Percentiles rank a stretch among this genome's conserved stretches.
Evolutionary conservation across 1,140 invertebrate species (phyloP).

Genomic region (Stratiolaelaps scimitus): DNA sequence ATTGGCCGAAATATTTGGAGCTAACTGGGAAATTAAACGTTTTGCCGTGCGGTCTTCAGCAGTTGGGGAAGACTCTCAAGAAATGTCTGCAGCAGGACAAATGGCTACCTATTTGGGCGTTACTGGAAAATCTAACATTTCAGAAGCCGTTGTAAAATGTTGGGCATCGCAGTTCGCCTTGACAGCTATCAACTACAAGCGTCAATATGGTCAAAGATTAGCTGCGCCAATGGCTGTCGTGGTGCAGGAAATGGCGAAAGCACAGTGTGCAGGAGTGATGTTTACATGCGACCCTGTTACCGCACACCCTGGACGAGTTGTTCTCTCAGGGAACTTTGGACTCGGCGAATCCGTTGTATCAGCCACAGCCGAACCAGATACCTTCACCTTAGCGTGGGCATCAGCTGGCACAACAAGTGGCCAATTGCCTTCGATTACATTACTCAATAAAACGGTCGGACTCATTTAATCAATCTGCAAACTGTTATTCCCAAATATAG

Average conservation of each 20-base stretch:
- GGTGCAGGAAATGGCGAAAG: slow-evolving; percentile 59
- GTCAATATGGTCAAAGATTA: slow-evolving; percentile 52
- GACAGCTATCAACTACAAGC: slow-evolving; percentile 28
- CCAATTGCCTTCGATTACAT: not conserved
- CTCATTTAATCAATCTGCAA: not conserved
- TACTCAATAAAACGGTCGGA: not conserved
- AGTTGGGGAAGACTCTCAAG: slow-evolving; percentile 57
- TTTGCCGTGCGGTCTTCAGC: no score
- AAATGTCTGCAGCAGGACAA: slow-evolving; percentile 64
- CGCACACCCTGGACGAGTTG: slow-evolving; percentile 51
- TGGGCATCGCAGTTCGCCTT: no score
- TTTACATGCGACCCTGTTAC: slow-evolving; percentile 61
- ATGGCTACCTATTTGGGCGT: slow-evolving; percentile 60
- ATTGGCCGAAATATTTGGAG: slow-evolving; percentile 37
- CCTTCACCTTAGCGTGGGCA: slow-evolving; percentile 34
- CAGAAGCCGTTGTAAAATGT: slow-evolving; percentile 48
- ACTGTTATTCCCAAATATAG: not conserved
- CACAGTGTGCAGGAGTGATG: slow-evolving; percentile 59
- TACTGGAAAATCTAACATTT: slow-evolving; percentile 42
- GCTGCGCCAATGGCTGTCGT: slow-evolving; percentile 59
- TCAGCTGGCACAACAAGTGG: not conserved
- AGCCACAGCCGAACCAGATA: slow-evolving; percentile 57
- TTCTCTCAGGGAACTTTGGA: slow-evolving; percentile 65
- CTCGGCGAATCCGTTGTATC: slow-evolving; percentile 69
- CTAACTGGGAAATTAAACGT: slow-evolving; percentile 31